phyloP scores from a whole-genome alignment of 2,113 vertebrate genomes.

The Furnarius figulus region DNA sequence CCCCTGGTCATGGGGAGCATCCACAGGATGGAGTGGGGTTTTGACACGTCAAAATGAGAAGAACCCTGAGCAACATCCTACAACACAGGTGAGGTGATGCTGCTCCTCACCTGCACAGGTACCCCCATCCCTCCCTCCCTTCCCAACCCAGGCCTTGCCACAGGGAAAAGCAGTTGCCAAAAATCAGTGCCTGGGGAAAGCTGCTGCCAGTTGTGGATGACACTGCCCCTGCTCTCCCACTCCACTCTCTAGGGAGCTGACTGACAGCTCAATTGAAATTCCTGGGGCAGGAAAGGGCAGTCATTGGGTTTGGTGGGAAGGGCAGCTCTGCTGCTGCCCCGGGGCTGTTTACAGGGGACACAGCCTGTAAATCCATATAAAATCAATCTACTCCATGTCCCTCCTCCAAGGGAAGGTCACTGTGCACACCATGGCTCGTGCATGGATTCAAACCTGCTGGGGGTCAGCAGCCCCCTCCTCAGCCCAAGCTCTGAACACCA shows the following conservation, averaged over 20 bases:
- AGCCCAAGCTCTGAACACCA: neutral
- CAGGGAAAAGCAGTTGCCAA: neutral
- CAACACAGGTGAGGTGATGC: neutral
- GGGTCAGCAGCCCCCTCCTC: neutral
- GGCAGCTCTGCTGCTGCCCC: neutral
- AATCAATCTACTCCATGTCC: neutral
- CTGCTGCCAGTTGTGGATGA: neutral
- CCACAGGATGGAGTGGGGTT: neutral
- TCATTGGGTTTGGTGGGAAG: neutral
- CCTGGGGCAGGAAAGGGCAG: neutral
- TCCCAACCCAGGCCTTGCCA: neutral
- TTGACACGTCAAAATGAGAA: neutral
- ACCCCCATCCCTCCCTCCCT: neutral
- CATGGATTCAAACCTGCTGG: neutral
- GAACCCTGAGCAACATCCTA: neutral
- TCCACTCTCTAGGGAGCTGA: neutral
- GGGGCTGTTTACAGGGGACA: neutral
- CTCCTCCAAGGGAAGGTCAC: neutral
- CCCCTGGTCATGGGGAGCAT: rapidly evolving
- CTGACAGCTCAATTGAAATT: neutral
- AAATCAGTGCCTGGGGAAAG: neutral
- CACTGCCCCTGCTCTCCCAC: neutral
- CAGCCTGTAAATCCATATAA: rapidly evolving
- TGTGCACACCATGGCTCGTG: rapidly evolving
- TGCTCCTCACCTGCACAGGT: neutral